Conservation (phyloP, 1,140 invertebrate species). For the Metopolophium dirhodum region DNA sequence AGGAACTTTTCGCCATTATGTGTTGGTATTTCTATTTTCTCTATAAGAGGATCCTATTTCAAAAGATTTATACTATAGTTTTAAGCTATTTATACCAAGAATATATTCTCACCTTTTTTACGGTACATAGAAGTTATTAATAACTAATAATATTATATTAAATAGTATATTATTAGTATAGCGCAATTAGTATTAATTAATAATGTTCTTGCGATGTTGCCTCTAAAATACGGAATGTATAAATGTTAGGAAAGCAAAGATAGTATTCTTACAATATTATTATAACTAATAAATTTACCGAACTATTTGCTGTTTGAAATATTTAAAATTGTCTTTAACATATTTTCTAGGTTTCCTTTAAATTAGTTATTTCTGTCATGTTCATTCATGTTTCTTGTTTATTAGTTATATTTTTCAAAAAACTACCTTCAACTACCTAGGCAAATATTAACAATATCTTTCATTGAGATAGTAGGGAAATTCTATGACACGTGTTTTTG, state of each 20-base stretch:
- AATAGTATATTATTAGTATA: too few relatives aligned
- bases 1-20: neutral
- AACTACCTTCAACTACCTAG: too few relatives aligned
- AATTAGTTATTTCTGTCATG: neutral
- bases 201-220: neutral
- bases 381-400: too few relatives aligned
- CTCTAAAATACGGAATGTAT: neutral
- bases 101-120: too few relatives aligned
- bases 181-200: neutral
- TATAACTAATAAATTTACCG: neutral
- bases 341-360: too few relatives aligned
- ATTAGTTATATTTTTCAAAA: neutral
- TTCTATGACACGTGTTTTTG: too few relatives aligned
- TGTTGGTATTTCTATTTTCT: neutral
- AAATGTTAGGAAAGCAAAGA: neutral
- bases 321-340: neutral
- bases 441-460: neutral
- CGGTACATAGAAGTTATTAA: too few relatives aligned
- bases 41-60: neutral
- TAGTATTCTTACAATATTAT: neutral
- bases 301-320: neutral
- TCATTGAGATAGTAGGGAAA: neutral
- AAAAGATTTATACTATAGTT: neutral
- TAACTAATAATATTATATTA: too few relatives aligned
- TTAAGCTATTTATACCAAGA: too few relatives aligned